Evolutionary conservation across 2,888 invertebrate species (phyloP), one percentile per base, ranked within the genome.

Genomic region (Meloe dianella): DNA sequence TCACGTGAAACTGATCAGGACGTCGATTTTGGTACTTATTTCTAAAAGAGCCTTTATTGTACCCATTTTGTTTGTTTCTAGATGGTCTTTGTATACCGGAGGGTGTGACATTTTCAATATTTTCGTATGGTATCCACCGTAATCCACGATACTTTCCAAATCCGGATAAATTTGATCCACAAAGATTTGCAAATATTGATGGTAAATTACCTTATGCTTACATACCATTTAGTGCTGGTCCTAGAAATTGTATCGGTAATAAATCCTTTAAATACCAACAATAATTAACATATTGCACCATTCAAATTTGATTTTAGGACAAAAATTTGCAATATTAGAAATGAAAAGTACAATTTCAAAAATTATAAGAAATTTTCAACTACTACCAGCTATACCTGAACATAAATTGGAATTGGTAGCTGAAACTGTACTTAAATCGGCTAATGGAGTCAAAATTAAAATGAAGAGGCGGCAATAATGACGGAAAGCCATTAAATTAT

Each of bases 271-370:
- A 1, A 12, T 22, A n/a, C n/a, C n/a, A n/a, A n/a, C n/a, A n/a
- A n/a, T n/a, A n/a, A n/a, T 10, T 12, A 5, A 24, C 6, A 17
- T 17, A 17, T 17, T 20, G 8, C 12, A 6, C 9, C 6, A 1
- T 29, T n/a, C 4, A 29, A 4, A 20, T n/a, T n/a, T 29, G n/a
- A 27, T 65, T 68, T 12, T 61, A 75, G 85, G 85, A 57, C 85
- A 86, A 77, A 85, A 84, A 74, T 84, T 82, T 77, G 86, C 82
- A 57, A 82, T 87, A 79, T 77, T 88, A 74, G 87, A 88, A 77
- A 79, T 89, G 72, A 89, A 89, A 77, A 82, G 85, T 0, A 79
- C 83, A 0, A 64, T 88, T 1, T 85, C 87, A 0, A 86, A 85
- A 74, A 77, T 88, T 6, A 74, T 88, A 9, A 84, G 86, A 64